Evolutionary conservation across 2,113 vertebrate species (phyloP).

Genomic region (Spea multiplicata): DNA sequence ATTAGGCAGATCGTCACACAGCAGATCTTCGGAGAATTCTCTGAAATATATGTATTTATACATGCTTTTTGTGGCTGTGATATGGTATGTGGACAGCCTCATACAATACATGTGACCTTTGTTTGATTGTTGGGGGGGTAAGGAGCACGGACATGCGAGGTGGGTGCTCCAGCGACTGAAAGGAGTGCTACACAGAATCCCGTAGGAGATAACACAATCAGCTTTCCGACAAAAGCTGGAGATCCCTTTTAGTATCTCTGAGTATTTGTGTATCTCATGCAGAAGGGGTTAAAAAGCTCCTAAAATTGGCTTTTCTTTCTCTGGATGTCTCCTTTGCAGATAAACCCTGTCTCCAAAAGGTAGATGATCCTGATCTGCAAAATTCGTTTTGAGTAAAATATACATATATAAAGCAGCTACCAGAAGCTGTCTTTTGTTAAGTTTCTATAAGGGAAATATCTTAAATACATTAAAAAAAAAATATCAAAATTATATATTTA

Average conservation of each 20-base stretch:
- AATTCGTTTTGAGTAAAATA: conserved; percentile 65
- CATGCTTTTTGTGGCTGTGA: neutral
- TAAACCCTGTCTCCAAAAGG: conserved; percentile 58
- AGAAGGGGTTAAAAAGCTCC: conserved; percentile 57
- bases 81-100: neutral
- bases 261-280: conserved; percentile 30
- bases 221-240: conserved; percentile 16
- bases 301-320: conserved; percentile 53
- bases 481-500: too few relatives aligned
- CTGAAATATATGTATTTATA: neutral
- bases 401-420: conserved; percentile 58
- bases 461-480: too few relatives aligned
- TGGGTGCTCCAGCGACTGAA: conserved; percentile 26
- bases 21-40: neutral
- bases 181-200: conserved; percentile 23
- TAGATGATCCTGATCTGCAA: conserved; percentile 57
- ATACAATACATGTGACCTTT: conserved; percentile 14
- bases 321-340: conserved; percentile 48
- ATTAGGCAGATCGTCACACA: neutral
- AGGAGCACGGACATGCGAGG: neutral
- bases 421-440: conserved; percentile 37
- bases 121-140: conserved; percentile 25
- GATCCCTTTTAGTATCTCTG: conserved; percentile 43
- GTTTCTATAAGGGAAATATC: too few relatives aligned
- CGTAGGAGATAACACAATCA: conserved; percentile 40